Percentiles rank a stretch among this genome's conserved stretches.
Conservation (phyloP, 2,888 invertebrate species). For the Trisateles emortualis region DNA sequence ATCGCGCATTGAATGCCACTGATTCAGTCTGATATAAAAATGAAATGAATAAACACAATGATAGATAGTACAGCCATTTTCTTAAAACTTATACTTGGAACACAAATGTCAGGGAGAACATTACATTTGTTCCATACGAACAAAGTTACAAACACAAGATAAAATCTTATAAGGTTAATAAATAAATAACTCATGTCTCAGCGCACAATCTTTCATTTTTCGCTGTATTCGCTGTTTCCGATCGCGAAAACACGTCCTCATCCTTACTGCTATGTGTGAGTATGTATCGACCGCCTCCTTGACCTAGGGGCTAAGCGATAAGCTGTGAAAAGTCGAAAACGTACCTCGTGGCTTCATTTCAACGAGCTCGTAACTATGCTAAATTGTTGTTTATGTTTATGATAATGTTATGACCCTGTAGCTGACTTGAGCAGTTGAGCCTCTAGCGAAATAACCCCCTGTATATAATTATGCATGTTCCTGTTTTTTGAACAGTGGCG, state of each 20-base stretch:
- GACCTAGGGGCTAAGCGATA: constrained; percentile 44
- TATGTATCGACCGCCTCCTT: constrained; percentile 48
- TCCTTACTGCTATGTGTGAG: constrained; percentile 24
- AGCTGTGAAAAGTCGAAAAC: constrained; percentile 53
- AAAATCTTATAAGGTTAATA: constrained; percentile 18
- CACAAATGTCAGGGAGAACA: background rate
- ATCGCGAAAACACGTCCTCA: constrained; percentile 30
- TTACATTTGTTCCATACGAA: background rate
- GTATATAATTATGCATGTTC: constrained; percentile 29
- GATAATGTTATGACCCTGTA: constrained; percentile 42
- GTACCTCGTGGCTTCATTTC: constrained; percentile 37
- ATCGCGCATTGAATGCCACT: no score
- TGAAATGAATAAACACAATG: background rate
- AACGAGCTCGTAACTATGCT: constrained; percentile 42
- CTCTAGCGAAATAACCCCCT: constrained; percentile 15
- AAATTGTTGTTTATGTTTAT: constrained; percentile 50
- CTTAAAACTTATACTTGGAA: background rate
- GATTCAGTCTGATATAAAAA: no score
- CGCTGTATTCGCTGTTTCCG: constrained; percentile 21
- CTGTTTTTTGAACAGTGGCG: constrained; percentile 19
- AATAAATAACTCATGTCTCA: constrained; percentile 24
- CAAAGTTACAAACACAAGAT: constrained; percentile 9
- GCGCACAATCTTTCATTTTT: constrained; percentile 20
- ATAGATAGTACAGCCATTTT: background rate
- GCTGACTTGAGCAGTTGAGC: constrained; percentile 13